phyloP scores from a whole-genome alignment of 2,797 vertebrate species.

The Rousettus madagascariensis region DNA sequence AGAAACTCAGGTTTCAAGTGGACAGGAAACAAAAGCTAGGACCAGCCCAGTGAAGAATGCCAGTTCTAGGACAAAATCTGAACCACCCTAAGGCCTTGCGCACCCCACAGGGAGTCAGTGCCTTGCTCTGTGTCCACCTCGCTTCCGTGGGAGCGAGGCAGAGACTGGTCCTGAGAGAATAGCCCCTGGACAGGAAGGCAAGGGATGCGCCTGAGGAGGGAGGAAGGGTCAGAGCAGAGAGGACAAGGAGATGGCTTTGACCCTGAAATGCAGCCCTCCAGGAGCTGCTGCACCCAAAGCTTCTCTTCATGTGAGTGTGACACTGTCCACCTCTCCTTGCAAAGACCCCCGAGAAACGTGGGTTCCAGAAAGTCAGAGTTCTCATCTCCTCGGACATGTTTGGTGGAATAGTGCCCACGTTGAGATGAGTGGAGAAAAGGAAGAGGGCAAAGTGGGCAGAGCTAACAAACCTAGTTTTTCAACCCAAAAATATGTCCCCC shows the following conservation, averaged over 20 bases:
- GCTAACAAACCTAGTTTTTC: not conserved
- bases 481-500: not conserved
- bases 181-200: not conserved
- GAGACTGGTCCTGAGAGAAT: not conserved
- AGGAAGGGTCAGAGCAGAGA: not conserved
- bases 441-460: too few species aligned
- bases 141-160: not conserved
- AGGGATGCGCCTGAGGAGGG: too few species aligned
- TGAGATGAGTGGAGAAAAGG: not conserved
- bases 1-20: constrained; percentile 45
- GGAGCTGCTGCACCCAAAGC: not conserved
- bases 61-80: not conserved
- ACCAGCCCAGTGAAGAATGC: not conserved
- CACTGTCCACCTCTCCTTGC: too few species aligned
- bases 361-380: not conserved
- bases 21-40: not conserved
- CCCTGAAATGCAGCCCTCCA: not conserved
- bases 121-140: rapidly evolving
- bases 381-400: not conserved
- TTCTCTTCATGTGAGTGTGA: not conserved
- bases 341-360: not conserved
- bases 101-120: not conserved
- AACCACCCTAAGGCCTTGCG: rapidly evolving
- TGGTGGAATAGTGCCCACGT: not conserved
- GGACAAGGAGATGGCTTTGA: rapidly evolving